Evolutionary conservation across 2,888 invertebrate species (phyloP), one percentile per base, ranked within the genome.

Genomic region (Ectemnius lituratus): DNA sequence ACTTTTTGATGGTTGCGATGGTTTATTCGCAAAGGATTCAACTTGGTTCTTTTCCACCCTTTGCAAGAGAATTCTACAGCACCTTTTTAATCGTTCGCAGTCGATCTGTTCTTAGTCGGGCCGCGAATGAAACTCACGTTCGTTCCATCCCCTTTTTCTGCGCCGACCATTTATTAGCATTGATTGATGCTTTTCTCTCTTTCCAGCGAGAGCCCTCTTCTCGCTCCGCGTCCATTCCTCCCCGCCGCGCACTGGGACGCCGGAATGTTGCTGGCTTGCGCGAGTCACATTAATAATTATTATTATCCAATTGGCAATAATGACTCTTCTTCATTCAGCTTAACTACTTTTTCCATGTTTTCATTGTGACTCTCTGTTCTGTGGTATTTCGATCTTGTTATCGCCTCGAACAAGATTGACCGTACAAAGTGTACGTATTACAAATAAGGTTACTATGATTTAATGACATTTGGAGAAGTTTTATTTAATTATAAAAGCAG

Each of bases 171-270:
- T 62, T 62, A 62, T 62, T 62, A 62, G 62, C n/a, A 20, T 45
- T 62, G 62, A 62, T 62, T 16, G 62, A 62, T 62, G 62, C 27
- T 52, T 47, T 37, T 52, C 62, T 58, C 58, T 70, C 61, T 52
- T 52, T 52, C 16, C 52, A 52, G 14, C 52, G 52, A 14, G 14
- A 6, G 8, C 52, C 5, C 52, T 52, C 52, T 47, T 61, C 63
- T 62, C 65, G 46, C 63, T 56, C n/a, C 56, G 18, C 20, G 18
- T n/a, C 52, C 59, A 11, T 0, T 13, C 37, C 11, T 4, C n/a
- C 60, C 2, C 16, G 14, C 8, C 13, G 23, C 28, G n/a, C 37
- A 2, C 27, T 16, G 16, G 6, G n/a, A n/a, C 14, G n/a, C 2
- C 18, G 47, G 23, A 62, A 47, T 16, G n/a, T 16, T 16, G 16